These are phyloP conservation scores for Pteromalus puparum DNA, from an alignment of 1,140 invertebrate genomes.

Conservation along the genomic window DNA sequence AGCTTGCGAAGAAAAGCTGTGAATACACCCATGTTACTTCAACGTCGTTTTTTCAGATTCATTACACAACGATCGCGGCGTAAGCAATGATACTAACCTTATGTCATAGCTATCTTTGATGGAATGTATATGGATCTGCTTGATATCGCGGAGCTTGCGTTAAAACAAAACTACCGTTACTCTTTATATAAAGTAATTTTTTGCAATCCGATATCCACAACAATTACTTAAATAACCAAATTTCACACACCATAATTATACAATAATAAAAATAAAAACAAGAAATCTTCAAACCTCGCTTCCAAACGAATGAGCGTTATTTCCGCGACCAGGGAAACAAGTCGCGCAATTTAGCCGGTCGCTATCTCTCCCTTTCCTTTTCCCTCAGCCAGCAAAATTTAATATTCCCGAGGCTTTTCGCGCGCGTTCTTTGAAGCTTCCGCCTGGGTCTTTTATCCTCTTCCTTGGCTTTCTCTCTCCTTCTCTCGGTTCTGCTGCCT, in stretches of 20 bases:
- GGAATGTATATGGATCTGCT: too few relatives aligned
- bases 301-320: conserved; percentile 2
- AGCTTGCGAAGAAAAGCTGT: conserved; percentile 18
- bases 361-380: background rate
- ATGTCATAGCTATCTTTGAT: background rate
- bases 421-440: conserved; percentile 6
- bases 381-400: conserved; percentile 41
- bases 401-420: conserved; percentile 45
- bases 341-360: conserved; percentile 14
- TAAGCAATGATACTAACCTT: conserved; percentile 45
- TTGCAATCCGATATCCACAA: too few relatives aligned
- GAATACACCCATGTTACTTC: background rate
- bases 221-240: too few relatives aligned
- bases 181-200: too few relatives aligned
- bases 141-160: too few relatives aligned
- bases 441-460: background rate
- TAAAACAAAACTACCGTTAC: too few relatives aligned
- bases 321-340: conserved; percentile 28
- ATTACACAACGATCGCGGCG: background rate
- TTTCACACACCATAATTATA: background rate
- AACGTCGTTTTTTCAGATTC: background rate
- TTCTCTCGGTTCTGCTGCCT: background rate
- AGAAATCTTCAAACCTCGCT: background rate
- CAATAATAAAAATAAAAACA: background rate
- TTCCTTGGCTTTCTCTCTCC: background rate